Evolutionary conservation across 2,113 vertebrate genomes (phyloP), one percentile per base, ranked within the genome.

Genomic region (Miniopterus natalensis): DNA sequence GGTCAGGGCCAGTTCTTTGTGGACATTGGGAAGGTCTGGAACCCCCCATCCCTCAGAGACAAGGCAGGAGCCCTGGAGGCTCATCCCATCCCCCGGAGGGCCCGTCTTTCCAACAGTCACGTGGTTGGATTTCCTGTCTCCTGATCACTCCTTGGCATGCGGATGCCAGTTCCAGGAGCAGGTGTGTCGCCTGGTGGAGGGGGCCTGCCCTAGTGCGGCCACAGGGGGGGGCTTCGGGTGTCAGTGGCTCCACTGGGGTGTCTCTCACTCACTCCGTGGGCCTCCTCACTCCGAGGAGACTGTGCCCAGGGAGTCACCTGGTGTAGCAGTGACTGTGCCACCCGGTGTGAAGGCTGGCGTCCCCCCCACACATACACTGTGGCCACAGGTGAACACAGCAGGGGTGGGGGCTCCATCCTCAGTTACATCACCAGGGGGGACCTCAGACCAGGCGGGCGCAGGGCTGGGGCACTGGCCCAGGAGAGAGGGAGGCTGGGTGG

Each of bases 111-210:
- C 23, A 36, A 3, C 0, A 63, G 68, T 42, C 51, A 10, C 3
- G 3, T 0, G 13, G n/a, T 9, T 20, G 15, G 42, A 49, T 15
- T 2, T 27, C 2, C 20, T 4, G 0, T 17, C 47, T n/a, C 66
- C 45, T 0, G 14, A 8, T 45, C 55, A 40, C 61, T 18, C 77
- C 42, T 78, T 14, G 25, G 66, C 6, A 2, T 51, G 21, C 17
- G 27, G 63, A 57, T 10, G 6, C 9, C 0, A 2, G 0, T 57
- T 78, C 49, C 18, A 8, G 31, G n/a, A 5, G 1, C 31, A 20
- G 29, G 5, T 13, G 25, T 57, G 27, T 71, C 47, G 4, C 49
- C 29, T 23, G 17, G 73, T 9, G 8, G 29, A 23, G 49, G 12
- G 18, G 61, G 23, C 29, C 66, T 27, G 2, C 18, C n/a, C 68